Evolutionary conservation across 2,888 invertebrate genomes (phyloP), one percentile per base, ranked within the genome.

Genomic region (Orchesella flavescens): DNA sequence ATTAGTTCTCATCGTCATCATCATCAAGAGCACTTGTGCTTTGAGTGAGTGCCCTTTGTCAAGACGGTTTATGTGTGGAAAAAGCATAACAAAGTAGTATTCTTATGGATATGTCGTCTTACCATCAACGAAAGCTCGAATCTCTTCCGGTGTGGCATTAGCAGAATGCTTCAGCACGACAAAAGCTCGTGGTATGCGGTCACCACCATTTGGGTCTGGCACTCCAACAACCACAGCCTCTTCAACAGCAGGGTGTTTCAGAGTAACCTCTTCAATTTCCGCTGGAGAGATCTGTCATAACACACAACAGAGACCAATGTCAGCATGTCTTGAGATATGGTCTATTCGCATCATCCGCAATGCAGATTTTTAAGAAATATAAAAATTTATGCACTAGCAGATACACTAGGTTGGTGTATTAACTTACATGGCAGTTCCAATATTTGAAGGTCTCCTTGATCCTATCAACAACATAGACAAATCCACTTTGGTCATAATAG

Each of bases 361-460:
- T 78, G 71, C 78, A 71, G 72, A 78, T 63, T 53, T 44, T 23
- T 69, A 2, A 2, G 10, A 63, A 68, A 68, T 24, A 46, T 7
- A 1, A 19, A 68, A 55, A 53, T 44, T n/a, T 46, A 19, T 1
- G n/a, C n/a, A n/a, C n/a, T n/a, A n/a, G n/a, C n/a, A n/a, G n/a
- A n/a, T n/a, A n/a, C n/a, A n/a, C n/a, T n/a, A n/a, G n/a, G n/a
- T n/a, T n/a, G n/a, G n/a, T 72, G 34, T 66, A 43, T 12, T n/a
- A 55, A 55, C 71, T 85, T 85, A 86, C 87, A 76, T 88, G 88
- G 66, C 85, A 86, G 43, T 87, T 87, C 69, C 85, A 88, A 61
- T 88, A 88, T 61, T 88, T 88, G 83, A 88, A 88, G 7, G 86
- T 87, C 68, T 88, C 88, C 78, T 88, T 88, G 73, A 88, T 87